Conservation (phyloP, 2,888 invertebrate genomes). For the Axea sp. region DNA sequence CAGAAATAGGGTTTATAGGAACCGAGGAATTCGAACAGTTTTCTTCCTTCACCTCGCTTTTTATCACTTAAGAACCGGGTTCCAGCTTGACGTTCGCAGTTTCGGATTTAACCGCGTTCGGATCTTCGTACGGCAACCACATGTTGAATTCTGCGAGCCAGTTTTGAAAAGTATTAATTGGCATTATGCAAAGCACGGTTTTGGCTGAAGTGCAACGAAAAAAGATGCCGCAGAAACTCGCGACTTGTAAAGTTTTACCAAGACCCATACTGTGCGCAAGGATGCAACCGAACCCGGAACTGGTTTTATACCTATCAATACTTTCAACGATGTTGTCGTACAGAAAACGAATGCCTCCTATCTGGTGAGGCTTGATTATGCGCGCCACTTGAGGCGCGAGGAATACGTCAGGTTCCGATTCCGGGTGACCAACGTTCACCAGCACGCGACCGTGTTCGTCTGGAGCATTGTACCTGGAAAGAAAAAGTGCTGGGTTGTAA, state of each 20-base stretch:
- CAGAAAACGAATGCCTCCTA: conserved; percentile 95
- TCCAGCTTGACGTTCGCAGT: conserved; percentile 66
- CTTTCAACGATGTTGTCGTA: conserved; percentile 99
- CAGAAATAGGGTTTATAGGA: not conserved
- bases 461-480: conserved; percentile 88
- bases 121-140: conserved; percentile 92
- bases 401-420: conserved; percentile 93
- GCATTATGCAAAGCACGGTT: conserved; percentile 97
- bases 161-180: conserved; percentile 98
- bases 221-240: conserved; percentile 97
- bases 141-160: conserved; percentile 98
- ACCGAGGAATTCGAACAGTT: conserved; percentile 14
- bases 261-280: conserved; percentile 99
- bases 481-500: too few relatives aligned
- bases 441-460: conserved; percentile 95
- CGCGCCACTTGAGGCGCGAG: conserved; percentile 94
- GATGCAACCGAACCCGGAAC: conserved; percentile 96
- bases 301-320: conserved; percentile 86
- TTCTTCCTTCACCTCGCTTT: conserved; percentile 74
- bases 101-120: conserved; percentile 64
- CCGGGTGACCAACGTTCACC: conserved; percentile 95
- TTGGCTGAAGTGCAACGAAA: conserved; percentile 92
- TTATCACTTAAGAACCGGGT: conserved; percentile 58
- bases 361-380: conserved; percentile 97
- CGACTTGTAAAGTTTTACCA: conserved; percentile 98